phyloP scores from a whole-genome alignment of 2,113 vertebrate species.

The Alethe castanea region DNA sequence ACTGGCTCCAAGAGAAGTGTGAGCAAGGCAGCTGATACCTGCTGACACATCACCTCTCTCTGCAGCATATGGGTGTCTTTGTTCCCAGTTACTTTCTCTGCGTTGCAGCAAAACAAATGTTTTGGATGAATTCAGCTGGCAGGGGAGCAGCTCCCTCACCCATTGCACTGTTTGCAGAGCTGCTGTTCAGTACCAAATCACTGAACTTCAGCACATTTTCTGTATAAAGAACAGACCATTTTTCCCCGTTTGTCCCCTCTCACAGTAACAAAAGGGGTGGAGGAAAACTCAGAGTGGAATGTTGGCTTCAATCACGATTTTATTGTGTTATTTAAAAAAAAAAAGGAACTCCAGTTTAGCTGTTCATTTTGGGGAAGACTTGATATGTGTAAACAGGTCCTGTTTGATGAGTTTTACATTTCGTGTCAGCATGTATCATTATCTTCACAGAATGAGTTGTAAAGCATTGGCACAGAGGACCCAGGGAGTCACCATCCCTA shows the following conservation, averaged over 20 bases:
- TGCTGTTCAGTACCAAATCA: neutral
- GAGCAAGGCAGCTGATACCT: neutral
- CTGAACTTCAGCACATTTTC: neutral
- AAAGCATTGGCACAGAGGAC: neutral
- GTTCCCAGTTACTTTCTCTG: neutral
- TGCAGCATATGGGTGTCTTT: neutral
- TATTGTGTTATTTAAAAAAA: neutral
- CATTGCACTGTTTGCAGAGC: neutral
- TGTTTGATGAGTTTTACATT: neutral
- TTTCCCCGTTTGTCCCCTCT: neutral
- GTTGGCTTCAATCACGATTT: neutral
- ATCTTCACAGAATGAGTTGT: neutral
- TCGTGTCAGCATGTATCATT: fast-evolving
- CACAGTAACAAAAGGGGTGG: neutral
- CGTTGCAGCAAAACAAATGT: neutral
- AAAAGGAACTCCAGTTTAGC: neutral
- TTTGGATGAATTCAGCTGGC: neutral
- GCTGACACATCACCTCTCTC: neutral
- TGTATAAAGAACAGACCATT: neutral
- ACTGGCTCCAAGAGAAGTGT: neutral
- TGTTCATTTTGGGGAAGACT: neutral
- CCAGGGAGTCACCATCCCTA: neutral
- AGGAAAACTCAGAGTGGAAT: neutral
- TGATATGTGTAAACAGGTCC: neutral
- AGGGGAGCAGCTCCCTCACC: neutral